These are phyloP conservation scores for Falco rusticolus DNA, from an alignment of 2,797 vertebrate species.

Conservation along the genomic window DNA sequence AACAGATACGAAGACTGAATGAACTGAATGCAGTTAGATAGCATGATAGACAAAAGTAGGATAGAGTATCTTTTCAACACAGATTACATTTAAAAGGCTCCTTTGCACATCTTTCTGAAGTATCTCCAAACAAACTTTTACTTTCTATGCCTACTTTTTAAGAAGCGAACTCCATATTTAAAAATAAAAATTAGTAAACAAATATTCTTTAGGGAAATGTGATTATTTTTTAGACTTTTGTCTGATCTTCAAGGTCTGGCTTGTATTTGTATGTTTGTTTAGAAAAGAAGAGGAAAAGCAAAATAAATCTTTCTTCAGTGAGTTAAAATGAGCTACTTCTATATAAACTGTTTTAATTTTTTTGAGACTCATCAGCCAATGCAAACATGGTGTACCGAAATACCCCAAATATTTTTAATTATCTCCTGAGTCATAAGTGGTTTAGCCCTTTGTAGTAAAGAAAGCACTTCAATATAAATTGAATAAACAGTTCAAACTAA, in stretches of 20 bases:
- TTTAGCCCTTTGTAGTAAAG: not conserved
- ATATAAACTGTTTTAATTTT: fast-evolving
- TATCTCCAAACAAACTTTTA: not conserved
- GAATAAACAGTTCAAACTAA: not conserved
- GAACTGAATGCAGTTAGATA: not conserved
- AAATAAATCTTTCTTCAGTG: not conserved
- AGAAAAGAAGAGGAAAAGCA: not conserved
- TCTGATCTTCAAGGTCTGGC: not conserved
- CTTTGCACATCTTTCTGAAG: not conserved
- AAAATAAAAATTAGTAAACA: not conserved
- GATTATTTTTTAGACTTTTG: not conserved
- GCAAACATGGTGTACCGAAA: not conserved
- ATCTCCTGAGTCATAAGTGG: not conserved
- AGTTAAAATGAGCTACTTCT: not conserved
- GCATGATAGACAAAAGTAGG: not conserved
- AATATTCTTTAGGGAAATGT: not conserved
- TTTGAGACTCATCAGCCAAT: not conserved
- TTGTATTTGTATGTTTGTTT: not conserved
- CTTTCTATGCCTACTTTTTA: not conserved
- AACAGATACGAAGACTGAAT: not conserved
- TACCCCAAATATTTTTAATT: not conserved
- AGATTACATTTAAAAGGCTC: not conserved
- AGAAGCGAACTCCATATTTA: not conserved
- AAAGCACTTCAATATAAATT: not conserved
- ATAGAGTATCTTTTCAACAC: not conserved